Base-by-base conservation (phyloP, 2,113 vertebrate species). In the Dascyllus trimaculatus region DNA sequence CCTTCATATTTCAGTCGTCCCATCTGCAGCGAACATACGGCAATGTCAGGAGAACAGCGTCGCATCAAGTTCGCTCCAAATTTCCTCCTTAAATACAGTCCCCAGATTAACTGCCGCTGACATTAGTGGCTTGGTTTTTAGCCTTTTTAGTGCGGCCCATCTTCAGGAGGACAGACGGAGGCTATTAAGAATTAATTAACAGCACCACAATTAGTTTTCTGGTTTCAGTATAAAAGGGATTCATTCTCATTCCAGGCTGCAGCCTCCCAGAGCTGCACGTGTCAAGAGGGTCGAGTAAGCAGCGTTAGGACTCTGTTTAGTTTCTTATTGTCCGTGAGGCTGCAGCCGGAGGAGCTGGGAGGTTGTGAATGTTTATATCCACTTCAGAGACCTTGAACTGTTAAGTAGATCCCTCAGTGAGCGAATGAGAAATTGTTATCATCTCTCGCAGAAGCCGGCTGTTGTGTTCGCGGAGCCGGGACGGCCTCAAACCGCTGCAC, bases 101-200 rank as follows among this genome's bases (percentile, higher is more conserved):
- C 53, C 45, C 52, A 78, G 40, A 84, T 81, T 61, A 69, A 80
- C 49, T 73, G 58, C 35, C 63, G 63, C 61, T 69, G 82, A 82
- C 84, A 86, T 81, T 53, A 72, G 60, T 63, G 71, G 73, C 72
- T 79, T 75, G 22, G 25, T 77, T 81, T 80, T 74, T 61, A 56
- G 63, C 49, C 76, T 70, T 71, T 85, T 87, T 75, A 82, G 19
- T 69, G 80, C 57, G 65, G 51, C 56, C 29, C 43, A 71, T 83
- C 69, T 69, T 52, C 78, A 63, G 56, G 40, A 78, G n/a, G 25
- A 82, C 83, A 75, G 86, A 88, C 45, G 43, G 68, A 70, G 65
- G 32, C 38, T 67, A 84, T 92, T 79, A 90, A 72, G 57, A 89
- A 87, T 84, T 84, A 85, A 88, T 89, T 81, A 88, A 75, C 71